These are phyloP conservation scores for Dendroctonus ponderosae DNA, from an alignment of 1,140 invertebrate species.

Conservation along the genomic window DNA sequence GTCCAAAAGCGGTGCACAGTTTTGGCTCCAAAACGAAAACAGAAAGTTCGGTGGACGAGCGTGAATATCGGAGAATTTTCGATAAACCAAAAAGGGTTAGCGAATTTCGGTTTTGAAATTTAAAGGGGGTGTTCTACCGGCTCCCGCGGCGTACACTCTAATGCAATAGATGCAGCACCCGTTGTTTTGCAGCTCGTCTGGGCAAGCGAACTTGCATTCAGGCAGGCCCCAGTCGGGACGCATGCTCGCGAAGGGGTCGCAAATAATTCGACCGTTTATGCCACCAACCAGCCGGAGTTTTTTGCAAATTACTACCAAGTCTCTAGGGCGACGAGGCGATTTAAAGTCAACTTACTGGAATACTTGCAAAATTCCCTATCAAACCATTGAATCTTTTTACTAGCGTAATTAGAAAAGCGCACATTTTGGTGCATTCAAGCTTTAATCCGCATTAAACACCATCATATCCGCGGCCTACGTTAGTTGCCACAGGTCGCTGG, in stretches of 20 bases:
- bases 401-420: no score
- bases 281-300: constrained; percentile 4
- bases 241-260: constrained; percentile 35
- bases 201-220: constrained; percentile 45
- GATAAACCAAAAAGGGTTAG: constrained; percentile 37
- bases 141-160: constrained; percentile 45
- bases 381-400: no score
- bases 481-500: no score
- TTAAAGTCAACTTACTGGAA: no score
- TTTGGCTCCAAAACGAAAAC: constrained; percentile 25
- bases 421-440: no score
- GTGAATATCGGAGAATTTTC: constrained; percentile 24
- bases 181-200: constrained; percentile 47
- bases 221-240: constrained; percentile 40
- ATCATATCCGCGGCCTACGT: no score
- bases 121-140: constrained; percentile 48
- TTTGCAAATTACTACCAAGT: not conserved
- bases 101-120: constrained; percentile 40
- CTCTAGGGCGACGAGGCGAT: no score
- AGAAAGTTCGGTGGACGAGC: constrained; percentile 27
- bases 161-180: constrained; percentile 49
- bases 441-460: no score
- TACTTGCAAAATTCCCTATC: no score
- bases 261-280: constrained; percentile 14
- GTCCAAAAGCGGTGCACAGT: constrained; percentile 30